Base-by-base conservation (phyloP, 2,888 invertebrate genomes). In the Trilocha varians region DNA sequence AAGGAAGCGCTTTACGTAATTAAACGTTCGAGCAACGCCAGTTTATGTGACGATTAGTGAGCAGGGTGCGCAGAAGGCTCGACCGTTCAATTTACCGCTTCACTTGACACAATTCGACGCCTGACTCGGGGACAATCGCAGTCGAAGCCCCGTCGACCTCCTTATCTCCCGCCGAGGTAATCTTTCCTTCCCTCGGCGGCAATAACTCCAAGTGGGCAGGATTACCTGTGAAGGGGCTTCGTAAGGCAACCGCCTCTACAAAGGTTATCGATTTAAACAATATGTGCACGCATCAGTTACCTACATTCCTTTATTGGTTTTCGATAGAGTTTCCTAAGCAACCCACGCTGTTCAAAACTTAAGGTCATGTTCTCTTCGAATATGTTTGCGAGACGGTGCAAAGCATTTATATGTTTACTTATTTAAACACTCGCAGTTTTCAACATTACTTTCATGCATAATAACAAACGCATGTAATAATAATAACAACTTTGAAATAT, bases 81-180 rank as follows among this genome's bases (percentile, higher is more conserved):
- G 84, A 77, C 82, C 84, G 83, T 85, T 85, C 84, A 85, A 85
- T 85, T 85, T 85, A 77, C 83, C 83, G 84, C 74, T 85, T 85
- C 84, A 84, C 84, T 85, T 85, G 84, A 85, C 84, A 85, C 84
- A 85, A 85, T 84, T 84, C 83, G 84, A 85, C 78, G 83, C 82
- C 83, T 82, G 84, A 82, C 82, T 83, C 82, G 78, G 83, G 84
- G 84, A 85, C 84, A 85, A 85, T 85, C 84, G 84, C 83, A 83
- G 83, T 83, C 75, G 74, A 79, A 79, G 77, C 80, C 76, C 80
- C 83, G 78, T 70, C 83, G 83, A 83, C 83, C 84, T 85, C 82
- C 84, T 85, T 85, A 85, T 85, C 84, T 85, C 79, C 75, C 80
- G 76, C 70, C 80, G 80, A 84, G 83, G 84, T 85, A 85, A 85